These are phyloP conservation scores for Epicampocera succincta DNA, from an alignment of 2,888 invertebrate species.

Conservation along the genomic window DNA sequence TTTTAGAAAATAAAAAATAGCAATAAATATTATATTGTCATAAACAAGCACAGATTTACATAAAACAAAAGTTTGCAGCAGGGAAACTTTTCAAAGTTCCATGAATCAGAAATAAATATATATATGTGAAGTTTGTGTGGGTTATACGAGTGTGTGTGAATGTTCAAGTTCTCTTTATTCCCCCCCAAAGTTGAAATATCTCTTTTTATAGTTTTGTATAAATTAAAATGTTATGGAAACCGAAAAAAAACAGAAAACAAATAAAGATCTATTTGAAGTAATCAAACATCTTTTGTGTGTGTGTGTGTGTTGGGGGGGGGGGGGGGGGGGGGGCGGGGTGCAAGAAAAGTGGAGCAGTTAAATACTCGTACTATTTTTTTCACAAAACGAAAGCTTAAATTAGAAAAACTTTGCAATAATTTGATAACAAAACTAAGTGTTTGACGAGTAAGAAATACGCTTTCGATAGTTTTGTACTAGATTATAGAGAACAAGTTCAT, in stretches of 20 bases:
- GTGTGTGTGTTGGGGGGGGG: too few species aligned
- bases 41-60: constrained; percentile 32
- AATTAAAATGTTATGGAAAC: constrained; percentile 16
- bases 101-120: background rate
- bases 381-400: too few species aligned
- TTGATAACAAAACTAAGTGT: too few species aligned
- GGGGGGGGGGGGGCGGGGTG: too few species aligned
- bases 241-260: background rate
- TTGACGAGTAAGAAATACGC: too few species aligned
- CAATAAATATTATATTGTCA: constrained; percentile 54
- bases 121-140: background rate
- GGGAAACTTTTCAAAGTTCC: constrained; percentile 34
- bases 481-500: too few species aligned
- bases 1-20: constrained; percentile 45
- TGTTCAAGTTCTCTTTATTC: background rate
- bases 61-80: constrained; percentile 9
- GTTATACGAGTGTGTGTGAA: background rate
- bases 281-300: too few species aligned
- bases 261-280: background rate
- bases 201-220: background rate
- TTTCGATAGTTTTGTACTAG: too few species aligned
- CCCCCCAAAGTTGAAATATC: constrained; percentile 17
- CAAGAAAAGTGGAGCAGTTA: too few species aligned
- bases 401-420: too few species aligned
- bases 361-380: too few species aligned